Percentiles rank a stretch among this genome's conserved stretches.
These are phyloP conservation scores for Saguinus midas DNA, from an alignment of 2,113 vertebrate species.

Conservation along the genomic window DNA sequence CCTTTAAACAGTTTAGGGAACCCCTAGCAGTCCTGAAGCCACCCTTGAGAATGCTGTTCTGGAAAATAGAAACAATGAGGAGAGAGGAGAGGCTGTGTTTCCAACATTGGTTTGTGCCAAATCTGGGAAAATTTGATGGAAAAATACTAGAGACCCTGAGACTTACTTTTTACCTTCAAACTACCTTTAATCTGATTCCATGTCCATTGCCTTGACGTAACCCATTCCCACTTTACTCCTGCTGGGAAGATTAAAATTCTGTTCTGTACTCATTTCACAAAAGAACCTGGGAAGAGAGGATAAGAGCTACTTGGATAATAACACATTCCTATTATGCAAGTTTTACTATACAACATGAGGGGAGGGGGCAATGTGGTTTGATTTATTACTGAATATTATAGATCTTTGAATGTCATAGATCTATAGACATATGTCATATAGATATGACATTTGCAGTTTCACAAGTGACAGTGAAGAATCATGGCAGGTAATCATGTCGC, in stretches of 20 bases:
- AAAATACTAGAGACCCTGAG: not conserved
- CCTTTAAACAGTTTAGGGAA: not conserved
- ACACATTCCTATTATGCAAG: not conserved
- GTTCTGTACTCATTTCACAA: not conserved
- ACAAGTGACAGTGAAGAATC: not conserved
- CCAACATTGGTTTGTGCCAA: not conserved
- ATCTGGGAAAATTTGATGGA: not conserved
- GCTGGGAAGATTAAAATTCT: not conserved
- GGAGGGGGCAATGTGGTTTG: not conserved
- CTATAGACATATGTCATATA: not conserved
- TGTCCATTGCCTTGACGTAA: not conserved
- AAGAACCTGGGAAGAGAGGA: not conserved
- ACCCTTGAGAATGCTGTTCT: not conserved
- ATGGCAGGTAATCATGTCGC: not conserved
- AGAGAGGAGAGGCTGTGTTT: not conserved
- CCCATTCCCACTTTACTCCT: not conserved
- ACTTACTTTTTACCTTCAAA: not conserved
- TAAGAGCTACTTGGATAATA: not conserved
- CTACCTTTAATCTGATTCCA: not conserved
- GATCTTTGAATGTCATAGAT: not conserved
- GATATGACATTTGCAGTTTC: not conserved
- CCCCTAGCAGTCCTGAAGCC: not conserved
- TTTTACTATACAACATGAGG: not conserved
- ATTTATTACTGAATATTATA: not conserved
- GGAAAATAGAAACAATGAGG: not conserved